phyloP scores from a whole-genome alignment of 2,888 invertebrate species.

The Deroplatys truncata region DNA sequence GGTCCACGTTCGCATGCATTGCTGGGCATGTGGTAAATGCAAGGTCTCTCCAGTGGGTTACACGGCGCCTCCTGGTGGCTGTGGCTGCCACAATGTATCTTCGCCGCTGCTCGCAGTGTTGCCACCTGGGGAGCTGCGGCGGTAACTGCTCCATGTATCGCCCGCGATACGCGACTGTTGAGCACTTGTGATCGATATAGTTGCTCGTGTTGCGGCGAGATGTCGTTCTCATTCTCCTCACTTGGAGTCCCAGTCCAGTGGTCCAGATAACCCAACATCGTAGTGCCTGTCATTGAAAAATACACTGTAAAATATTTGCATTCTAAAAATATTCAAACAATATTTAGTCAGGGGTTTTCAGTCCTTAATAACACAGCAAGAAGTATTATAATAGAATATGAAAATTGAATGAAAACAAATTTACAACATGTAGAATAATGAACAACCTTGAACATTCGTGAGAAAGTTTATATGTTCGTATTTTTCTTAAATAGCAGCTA shows the following conservation, averaged over 20 bases:
- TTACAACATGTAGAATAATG: too few species aligned
- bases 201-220: not conserved
- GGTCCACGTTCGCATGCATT: not conserved
- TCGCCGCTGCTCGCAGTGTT: not conserved
- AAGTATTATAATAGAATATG: too few species aligned
- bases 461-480: too few species aligned
- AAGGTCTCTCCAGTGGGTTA: not conserved
- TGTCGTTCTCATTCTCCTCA: not conserved
- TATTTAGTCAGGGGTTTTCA: too few species aligned
- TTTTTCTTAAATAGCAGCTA: too few species aligned
- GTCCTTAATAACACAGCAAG: too few species aligned
- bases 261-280: not conserved
- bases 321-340: too few species aligned
- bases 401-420: too few species aligned
- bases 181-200: not conserved
- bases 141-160: not conserved
- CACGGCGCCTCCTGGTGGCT: not conserved
- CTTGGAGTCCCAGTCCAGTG: not conserved
- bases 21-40: not conserved
- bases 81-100: not conserved
- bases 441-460: too few species aligned
- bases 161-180: not conserved
- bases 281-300: not conserved
- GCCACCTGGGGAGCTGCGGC: not conserved
- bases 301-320: too few species aligned